Conservation (phyloP, 2,888 invertebrate species). For the Caenorhabditis uteleia region DNA sequence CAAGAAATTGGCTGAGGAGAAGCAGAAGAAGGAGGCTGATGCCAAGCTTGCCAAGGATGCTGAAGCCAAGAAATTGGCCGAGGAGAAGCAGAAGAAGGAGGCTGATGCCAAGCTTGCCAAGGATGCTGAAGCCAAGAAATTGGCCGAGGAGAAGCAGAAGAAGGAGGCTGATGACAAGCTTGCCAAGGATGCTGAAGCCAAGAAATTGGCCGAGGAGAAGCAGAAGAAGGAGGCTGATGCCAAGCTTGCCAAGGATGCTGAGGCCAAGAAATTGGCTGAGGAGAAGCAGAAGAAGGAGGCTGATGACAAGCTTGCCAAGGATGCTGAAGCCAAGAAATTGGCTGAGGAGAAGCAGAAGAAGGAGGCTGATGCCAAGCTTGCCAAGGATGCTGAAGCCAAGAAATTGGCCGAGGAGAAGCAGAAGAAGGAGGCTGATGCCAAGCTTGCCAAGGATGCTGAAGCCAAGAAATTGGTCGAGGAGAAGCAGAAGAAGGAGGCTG, state of each 20-base stretch:
- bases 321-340: background rate
- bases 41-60: background rate
- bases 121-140: background rate
- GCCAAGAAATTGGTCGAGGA: conserved; percentile 10
- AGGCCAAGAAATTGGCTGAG: background rate
- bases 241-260: background rate
- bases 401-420: background rate
- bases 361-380: conserved; percentile 13
- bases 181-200: conserved; percentile 2
- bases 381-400: conserved; percentile 20
- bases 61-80: background rate
- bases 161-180: background rate
- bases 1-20: conserved; percentile 3
- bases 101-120: background rate
- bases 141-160: background rate
- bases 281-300: background rate
- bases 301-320: background rate
- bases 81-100: conserved; percentile 3
- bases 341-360: conserved; percentile 14
- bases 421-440: background rate
- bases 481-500: conserved; percentile 10
- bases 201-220: background rate
- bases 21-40: conserved; percentile 5
- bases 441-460: conserved; percentile 1
- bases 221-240: conserved; percentile 6